A percentile compares a stretch with the other conserved stretches of the same genome.
These are phyloP conservation scores for Gobio occitaniae DNA, from an alignment of 2,797 vertebrate genomes.

Conservation along the genomic window DNA sequence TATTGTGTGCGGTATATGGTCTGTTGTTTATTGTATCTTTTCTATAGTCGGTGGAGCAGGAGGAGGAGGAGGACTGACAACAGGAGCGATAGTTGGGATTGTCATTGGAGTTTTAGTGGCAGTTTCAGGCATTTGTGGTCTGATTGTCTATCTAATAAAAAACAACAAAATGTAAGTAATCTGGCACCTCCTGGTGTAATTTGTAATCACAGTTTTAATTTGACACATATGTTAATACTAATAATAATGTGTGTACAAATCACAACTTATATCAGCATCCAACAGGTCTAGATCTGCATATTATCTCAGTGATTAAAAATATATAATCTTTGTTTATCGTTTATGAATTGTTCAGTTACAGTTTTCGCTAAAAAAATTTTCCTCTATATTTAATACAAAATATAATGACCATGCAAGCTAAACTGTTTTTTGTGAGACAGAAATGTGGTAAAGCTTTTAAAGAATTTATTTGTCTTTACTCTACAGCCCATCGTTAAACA, in stretches of 20 bases:
- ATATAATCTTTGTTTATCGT: neutral
- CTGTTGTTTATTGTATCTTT: neutral
- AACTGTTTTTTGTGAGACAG: neutral
- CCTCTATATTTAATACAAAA: too few relatives aligned
- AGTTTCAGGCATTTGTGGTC: conserved; percentile 23
- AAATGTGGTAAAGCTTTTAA: neutral
- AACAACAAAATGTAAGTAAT: conserved; percentile 28
- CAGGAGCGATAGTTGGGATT: conserved; percentile 67
- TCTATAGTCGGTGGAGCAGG: neutral
- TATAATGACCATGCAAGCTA: neutral
- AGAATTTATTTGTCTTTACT: neutral
- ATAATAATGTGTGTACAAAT: neutral
- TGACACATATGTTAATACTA: neutral
- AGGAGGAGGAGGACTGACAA: neutral
- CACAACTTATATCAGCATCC: neutral
- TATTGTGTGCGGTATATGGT: neutral
- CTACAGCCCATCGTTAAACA: neutral
- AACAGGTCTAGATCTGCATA: neutral
- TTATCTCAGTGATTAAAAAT: neutral
- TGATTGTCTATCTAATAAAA: conserved; percentile 23
- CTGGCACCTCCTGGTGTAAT: neutral
- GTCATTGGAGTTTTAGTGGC: conserved; percentile 54
- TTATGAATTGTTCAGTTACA: neutral
- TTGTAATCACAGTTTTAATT: neutral
- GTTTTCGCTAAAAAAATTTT: neutral